Percentiles rank a stretch among this genome's conserved stretches.
Evolutionary conservation across 2,113 vertebrate genomes (phyloP).

Genomic region (Pelecanus crispus): DNA sequence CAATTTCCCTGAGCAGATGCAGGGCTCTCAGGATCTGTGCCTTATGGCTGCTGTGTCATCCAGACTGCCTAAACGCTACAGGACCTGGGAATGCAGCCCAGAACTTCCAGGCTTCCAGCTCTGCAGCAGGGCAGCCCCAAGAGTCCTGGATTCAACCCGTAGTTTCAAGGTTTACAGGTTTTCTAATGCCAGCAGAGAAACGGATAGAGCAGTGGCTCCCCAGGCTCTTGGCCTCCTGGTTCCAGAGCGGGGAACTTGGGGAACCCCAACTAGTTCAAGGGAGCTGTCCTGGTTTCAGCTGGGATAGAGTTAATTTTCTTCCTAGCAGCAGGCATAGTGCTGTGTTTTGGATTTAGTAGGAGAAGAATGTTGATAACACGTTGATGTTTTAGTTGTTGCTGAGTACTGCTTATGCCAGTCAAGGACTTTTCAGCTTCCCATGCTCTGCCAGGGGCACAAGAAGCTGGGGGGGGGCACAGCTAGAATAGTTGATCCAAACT

Average conservation of each 20-base stretch:
- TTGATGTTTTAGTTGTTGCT: no score
- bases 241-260: neutral
- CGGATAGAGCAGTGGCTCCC: neutral
- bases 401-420: no score
- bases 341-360: no score
- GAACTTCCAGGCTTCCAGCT: neutral
- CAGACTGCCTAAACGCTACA: neutral
- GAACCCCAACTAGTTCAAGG: neutral
- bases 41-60: neutral
- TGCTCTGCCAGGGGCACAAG: no score
- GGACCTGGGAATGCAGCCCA: slow-evolving; percentile 17
- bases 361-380: no score
- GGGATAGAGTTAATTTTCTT: no score
- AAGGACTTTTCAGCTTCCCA: no score
- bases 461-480: no score
- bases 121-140: neutral
- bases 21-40: neutral
- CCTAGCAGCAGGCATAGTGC: no score
- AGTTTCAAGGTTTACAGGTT: neutral
- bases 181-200: neutral
- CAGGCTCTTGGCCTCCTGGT: neutral
- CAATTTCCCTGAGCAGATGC: slow-evolving; percentile 8
- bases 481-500: no score
- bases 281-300: no score
- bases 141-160: neutral